Conservation (phyloP, 2,113 vertebrate genomes). For the Amblyornis subalaris region DNA sequence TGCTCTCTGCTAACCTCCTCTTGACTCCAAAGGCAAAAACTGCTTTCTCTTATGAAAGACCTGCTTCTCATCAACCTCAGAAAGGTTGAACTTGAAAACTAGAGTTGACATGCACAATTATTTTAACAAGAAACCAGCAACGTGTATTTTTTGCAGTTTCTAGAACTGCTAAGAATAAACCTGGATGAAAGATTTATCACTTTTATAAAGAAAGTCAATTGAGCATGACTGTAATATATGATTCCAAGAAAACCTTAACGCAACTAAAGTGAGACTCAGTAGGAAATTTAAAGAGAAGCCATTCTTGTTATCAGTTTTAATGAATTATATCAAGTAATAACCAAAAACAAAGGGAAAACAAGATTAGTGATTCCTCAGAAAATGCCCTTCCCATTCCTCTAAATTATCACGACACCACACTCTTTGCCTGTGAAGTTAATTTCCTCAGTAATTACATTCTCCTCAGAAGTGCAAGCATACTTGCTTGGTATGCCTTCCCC, state of each 20-base stretch:
- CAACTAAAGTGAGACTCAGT: slow-evolving; percentile 42
- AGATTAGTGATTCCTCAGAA: slow-evolving; percentile 64
- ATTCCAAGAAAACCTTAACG: slow-evolving; percentile 71
- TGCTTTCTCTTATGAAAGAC: not conserved
- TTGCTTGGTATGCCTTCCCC: not conserved
- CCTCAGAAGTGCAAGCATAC: slow-evolving; percentile 57
- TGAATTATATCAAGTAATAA: slow-evolving; percentile 72
- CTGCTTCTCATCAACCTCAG: not conserved
- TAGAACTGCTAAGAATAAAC: slow-evolving; percentile 46
- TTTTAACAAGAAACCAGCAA: slow-evolving; percentile 41
- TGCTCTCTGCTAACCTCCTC: not conserved
- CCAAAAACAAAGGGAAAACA: slow-evolving; percentile 21
- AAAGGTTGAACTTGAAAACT: not conserved
- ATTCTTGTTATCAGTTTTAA: slow-evolving; percentile 73
- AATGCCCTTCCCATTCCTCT: slow-evolving; percentile 60
- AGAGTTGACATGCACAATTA: not conserved
- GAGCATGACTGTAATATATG: slow-evolving; percentile 66
- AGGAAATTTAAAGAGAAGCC: slow-evolving; percentile 67
- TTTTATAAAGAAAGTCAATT: slow-evolving; percentile 66
- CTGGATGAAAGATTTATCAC: slow-evolving; percentile 59
- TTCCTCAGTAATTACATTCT: slow-evolving; percentile 70
- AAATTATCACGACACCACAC: slow-evolving; percentile 68
- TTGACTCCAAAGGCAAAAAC: not conserved
- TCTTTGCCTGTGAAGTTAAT: slow-evolving; percentile 73
- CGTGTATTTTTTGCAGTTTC: slow-evolving; percentile 37